phyloP scores from a whole-genome alignment of 1,140 invertebrate species.

The Drosophila sucinea region DNA sequence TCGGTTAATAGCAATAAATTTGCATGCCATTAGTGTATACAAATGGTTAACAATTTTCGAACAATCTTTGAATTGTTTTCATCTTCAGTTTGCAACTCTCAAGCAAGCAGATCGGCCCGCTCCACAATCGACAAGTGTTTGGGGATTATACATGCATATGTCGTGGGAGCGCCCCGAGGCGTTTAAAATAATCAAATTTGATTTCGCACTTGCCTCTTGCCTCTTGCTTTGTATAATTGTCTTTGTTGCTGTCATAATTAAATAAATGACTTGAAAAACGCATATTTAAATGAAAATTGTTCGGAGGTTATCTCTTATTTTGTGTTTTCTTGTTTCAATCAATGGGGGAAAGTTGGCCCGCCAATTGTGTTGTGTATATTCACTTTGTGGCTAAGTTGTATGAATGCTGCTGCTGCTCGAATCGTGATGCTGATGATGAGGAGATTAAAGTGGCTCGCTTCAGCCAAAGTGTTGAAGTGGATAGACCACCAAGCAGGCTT shows the following conservation, averaged over 20 bases:
- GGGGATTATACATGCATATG: constrained; percentile 48
- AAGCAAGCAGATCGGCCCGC: constrained; percentile 44
- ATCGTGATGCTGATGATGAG: constrained; percentile 5
- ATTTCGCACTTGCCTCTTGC: constrained; percentile 50
- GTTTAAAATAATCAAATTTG: constrained; percentile 31
- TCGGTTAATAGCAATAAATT: no score
- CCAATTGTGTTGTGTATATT: constrained; percentile 33
- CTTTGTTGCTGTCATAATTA: constrained; percentile 50
- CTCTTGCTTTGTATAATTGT: constrained; percentile 38
- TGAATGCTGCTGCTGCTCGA: neutral
- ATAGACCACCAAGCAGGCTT: constrained; percentile 3
- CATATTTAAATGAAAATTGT: constrained; percentile 52
- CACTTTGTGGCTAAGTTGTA: constrained; percentile 6
- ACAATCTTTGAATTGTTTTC: constrained; percentile 38
- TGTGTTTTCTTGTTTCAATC: constrained; percentile 29
- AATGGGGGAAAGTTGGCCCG: constrained; percentile 57
- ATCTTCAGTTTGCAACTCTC: constrained; percentile 54
- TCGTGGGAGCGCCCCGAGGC: constrained; percentile 67
- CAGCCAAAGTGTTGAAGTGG: neutral
- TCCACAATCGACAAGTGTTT: constrained; percentile 30
- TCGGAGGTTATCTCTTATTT: constrained; percentile 21
- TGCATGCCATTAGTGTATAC: neutral
- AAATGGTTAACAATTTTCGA: constrained; percentile 24
- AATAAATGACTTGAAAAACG: constrained; percentile 52
- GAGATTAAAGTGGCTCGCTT: constrained; percentile 39